Evolutionary conservation across 1,140 invertebrate species (phyloP), one percentile per base, ranked within the genome.

Genomic region (Brachionus plicatilis): DNA sequence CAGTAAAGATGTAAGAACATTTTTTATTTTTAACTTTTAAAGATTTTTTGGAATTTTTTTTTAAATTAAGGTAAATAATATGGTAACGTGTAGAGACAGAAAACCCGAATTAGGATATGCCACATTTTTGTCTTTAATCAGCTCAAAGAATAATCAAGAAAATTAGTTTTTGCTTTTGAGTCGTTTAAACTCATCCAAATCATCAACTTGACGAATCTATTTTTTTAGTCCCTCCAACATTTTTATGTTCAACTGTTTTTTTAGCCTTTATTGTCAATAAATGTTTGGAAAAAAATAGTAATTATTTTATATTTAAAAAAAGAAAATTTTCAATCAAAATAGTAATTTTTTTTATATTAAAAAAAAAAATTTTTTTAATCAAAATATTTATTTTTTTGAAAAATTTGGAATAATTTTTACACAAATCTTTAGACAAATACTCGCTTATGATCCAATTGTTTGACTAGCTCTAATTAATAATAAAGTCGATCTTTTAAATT

Each of bases 1-100:
- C 0, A 47, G 43, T 11, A 68, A 84, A 70, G 65, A 60, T 43
- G 68, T 72, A 72, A 72, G n/a, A 33, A 41, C 9, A 27, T 29
- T 8, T 17, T 53, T 12, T 27, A 53, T 37, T 37, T 29, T 53
- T 9, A 56, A 53, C 29, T 12, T n/a, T 14, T 7, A 9, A 9
- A n/a, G n/a, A n/a, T n/a, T 20, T 17, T 9, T 41, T 72, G 24
- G 1, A 11, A 53, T 79, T 1, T 50, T 45, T 20, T 75, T 72
- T 75, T n/a, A 41, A 33, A 43, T 17, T n/a, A 53, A 79, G 75
- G 20, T 80, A 20, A 65, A 56, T 20, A 80, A 80, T 20, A 80
- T 80, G 78, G 78, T 80, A 1, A 80, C 50, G 20, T 60, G 78
- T 41, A 80, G 33, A 60, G 78, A 80, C 43, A 27, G 78, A 60